Base-by-base conservation (phyloP, 1,140 invertebrate genomes). In the Drosophila willistoni region DNA sequence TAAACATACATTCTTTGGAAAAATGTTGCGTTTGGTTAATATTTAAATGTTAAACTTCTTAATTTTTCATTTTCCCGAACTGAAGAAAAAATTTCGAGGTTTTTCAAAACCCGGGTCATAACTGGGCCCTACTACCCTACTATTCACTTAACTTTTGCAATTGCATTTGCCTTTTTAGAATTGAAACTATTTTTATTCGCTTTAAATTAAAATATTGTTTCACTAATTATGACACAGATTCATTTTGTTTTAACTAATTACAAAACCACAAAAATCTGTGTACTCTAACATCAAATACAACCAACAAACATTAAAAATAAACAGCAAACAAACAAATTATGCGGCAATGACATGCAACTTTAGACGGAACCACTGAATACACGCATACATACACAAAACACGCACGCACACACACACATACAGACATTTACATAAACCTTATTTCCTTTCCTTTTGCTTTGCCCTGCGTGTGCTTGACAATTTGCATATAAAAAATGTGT, bases 281-380 rank as follows among this genome's bases (percentile, higher is more conserved):
- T 78, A 41, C 68, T 51, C 44, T 59, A 63, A 54, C 67, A 71
- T 69, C 59, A 71, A 62, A 19, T 60, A 44, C 68, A 79, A 61
- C 63, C 59, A 54, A 33, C 29, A 36, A 60, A 59, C 41, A 78
- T 62, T 71, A 87, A 76, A 79, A 80, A 84, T 79, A 70, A 86
- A 87, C 7, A 34, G 34, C 76, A 79, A 71, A 84, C 79, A 86
- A 86, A 83, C 83, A 86, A 86, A 86, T 86, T 86, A 86, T 79
- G 76, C 84, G 73, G 77, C 79, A 86, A 87, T 86, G 83, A 86
- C 83, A 86, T 86, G 83, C 83, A 87, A 86, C 72, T 86, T 86
- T 86, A 73, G 79, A 76, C 67, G 70, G 69, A 68, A 69, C 78
- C 73, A 73, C 72, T 71, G 65, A 59, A 36, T 55, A 57, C 61